Base-by-base conservation (phyloP, 2,113 vertebrate genomes). In the Prochilodus magdalenae region DNA sequence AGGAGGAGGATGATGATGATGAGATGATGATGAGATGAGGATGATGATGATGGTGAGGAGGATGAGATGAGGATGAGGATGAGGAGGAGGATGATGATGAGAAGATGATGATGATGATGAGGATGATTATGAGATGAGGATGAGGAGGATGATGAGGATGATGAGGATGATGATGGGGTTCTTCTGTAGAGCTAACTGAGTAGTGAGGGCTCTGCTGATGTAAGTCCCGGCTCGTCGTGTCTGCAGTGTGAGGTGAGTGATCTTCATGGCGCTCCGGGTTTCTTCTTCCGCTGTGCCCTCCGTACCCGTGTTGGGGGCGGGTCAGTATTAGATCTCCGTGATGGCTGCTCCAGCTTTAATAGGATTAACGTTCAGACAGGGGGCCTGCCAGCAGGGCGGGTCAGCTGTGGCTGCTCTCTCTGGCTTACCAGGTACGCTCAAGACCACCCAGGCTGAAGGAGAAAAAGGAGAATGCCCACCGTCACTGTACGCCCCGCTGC, bases 321-420 rank as follows among this genome's bases (percentile, higher is more conserved):
- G 74, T 60, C 65, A 44, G 69, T 74, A 73, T 85, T 74, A 81
- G 66, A 60, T 82, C 83, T 81, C 60, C 1, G 62, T 78, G 74
- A 85, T 74, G 76, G 74, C 79, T 81, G 75, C 79, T 82, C 65
- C 49, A 47, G 79, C 83, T 85, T 85, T 85, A 85, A 81, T 78
- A 85, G 79, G 83, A 85, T 85, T 78, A 81, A 72, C 72, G 22
- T 77, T 78, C 76, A 67, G 69, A 78, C 67, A 67, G 55, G 66
- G 40, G 59, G 16, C n/a, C 36, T 66, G 75, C 4, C n/a, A 49
- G 49, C 67, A 73, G 57, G 53, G 79, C 60, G 70, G 65, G 78
- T 55, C 55, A 44, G 40, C 40, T 44, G 40, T 44, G 8, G 40
- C 40, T 49, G 67, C 83, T 67, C 33, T 18, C 40, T 53, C 66